Conservation (phyloP, 2,888 invertebrate genomes). For the Nasonia oneida region DNA sequence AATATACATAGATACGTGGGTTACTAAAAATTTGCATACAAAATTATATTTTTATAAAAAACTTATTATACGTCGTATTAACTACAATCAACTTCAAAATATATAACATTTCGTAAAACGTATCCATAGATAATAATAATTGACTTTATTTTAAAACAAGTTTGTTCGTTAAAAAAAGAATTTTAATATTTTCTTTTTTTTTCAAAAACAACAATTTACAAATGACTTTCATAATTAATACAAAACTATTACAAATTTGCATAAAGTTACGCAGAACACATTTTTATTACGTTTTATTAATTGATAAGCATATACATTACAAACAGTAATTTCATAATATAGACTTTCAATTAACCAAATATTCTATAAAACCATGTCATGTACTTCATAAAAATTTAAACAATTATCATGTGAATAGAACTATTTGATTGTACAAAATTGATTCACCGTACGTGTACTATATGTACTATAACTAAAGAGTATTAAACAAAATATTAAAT, state of each 20-base stretch:
- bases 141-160: background rate
- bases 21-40: background rate
- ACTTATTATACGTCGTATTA: background rate
- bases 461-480: too few species aligned
- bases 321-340: background rate
- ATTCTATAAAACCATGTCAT: background rate
- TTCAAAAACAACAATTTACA: background rate
- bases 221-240: background rate
- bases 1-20: background rate
- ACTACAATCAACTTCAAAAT: background rate
- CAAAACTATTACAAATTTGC: background rate
- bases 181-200: too few species aligned
- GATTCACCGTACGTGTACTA: too few species aligned
- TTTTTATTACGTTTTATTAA: background rate
- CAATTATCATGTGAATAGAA: background rate
- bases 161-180: background rate
- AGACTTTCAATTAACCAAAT: background rate
- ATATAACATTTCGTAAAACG: background rate
- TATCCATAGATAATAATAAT: background rate
- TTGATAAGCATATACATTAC: background rate
- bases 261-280: background rate
- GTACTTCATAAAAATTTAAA: background rate
- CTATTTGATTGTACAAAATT: background rate
- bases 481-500: too few species aligned
- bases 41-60: background rate